A percentile compares a stretch with the other conserved stretches of the same genome.
phyloP scores from a whole-genome alignment of 2,113 vertebrate genomes.

The Protobothrops flavoviridis region DNA sequence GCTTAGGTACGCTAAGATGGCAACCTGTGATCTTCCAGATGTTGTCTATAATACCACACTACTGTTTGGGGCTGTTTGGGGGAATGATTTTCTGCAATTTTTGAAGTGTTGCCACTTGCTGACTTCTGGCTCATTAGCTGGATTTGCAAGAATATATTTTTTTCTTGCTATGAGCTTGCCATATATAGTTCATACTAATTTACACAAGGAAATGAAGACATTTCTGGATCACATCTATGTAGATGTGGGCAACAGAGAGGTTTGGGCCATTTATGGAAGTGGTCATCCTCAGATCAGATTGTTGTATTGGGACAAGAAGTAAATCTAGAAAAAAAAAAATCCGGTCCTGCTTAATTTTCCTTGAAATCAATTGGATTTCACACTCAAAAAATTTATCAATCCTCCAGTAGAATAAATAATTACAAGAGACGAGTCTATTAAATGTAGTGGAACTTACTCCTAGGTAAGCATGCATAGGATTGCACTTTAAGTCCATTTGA shows the following conservation, averaged over 20 bases:
- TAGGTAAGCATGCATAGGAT: not conserved
- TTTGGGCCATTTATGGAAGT: not conserved
- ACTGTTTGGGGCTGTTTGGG: not conserved
- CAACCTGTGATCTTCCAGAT: not conserved
- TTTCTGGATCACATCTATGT: not conserved
- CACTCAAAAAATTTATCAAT: not conserved
- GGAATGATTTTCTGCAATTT: not conserved
- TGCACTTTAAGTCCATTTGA: not conserved
- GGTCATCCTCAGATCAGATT: not conserved
- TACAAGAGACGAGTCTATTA: not conserved
- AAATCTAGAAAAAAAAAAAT: not conserved
- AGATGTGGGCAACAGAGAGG: not conserved
- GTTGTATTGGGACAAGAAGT: not conserved
- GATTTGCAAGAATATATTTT: not conserved
- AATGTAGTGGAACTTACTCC: not conserved
- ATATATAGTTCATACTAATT: not conserved
- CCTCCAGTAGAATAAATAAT: not conserved
- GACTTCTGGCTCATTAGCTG: conserved; percentile 2
- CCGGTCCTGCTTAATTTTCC: not conserved
- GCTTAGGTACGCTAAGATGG: not conserved
- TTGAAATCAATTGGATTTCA: not conserved
- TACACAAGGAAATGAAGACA: not conserved
- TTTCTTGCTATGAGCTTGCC: not conserved
- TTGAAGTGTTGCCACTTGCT: not conserved
- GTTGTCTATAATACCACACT: not conserved